Conservation (phyloP, 2,797 vertebrate species). For the Gorsachius magnificus region DNA sequence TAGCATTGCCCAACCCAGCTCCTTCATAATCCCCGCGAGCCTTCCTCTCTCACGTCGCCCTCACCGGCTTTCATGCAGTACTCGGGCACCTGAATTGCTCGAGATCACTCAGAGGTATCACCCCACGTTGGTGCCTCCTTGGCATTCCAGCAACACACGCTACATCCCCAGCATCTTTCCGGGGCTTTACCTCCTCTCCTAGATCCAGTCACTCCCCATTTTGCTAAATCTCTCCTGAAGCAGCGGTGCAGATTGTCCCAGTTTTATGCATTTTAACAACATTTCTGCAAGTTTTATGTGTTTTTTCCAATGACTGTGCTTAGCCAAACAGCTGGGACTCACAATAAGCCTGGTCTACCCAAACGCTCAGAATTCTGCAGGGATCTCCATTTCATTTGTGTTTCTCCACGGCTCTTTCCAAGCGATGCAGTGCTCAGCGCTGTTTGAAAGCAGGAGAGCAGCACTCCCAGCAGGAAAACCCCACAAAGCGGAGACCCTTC, state of each 20-base stretch:
- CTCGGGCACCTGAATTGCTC: not conserved
- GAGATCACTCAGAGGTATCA: no score
- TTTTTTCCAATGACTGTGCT: not conserved
- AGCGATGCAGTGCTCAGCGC: not conserved
- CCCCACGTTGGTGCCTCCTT: not conserved
- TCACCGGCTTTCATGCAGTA: not conserved
- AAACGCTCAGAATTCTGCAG: not conserved
- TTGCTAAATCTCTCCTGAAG: not conserved
- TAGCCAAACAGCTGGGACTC: not conserved
- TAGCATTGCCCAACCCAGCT: not conserved
- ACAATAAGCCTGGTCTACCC: not conserved
- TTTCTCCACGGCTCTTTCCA: not conserved
- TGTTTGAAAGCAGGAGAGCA: not conserved
- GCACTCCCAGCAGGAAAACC: not conserved
- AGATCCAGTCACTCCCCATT: not conserved
- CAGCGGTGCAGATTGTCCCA: fast-evolving
- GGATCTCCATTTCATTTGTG: not conserved
- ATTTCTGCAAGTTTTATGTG: not conserved
- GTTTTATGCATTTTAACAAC: not conserved
- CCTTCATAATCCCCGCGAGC: fast-evolving
- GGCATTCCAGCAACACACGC: fast-evolving
- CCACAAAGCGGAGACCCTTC: not conserved
- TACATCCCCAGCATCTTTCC: not conserved
- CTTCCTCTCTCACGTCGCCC: not conserved
- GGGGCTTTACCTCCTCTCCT: not conserved